A percentile compares a stretch with the other conserved stretches of the same genome.
Conservation (phyloP, 2,888 invertebrate genomes). For the Pseudoips prasinana region DNA sequence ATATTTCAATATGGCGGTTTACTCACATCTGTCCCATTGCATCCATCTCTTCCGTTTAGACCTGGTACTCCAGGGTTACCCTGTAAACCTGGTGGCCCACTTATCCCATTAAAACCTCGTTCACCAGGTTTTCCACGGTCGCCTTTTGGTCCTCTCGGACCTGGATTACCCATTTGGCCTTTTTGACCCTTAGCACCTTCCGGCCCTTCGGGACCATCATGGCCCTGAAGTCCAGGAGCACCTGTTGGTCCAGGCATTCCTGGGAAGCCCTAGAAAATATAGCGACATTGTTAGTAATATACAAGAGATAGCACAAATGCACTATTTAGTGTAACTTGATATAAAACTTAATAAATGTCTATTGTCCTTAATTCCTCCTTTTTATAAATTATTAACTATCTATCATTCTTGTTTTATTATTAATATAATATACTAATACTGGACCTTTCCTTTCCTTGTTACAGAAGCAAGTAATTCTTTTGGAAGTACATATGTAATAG, state of each 20-base stretch:
- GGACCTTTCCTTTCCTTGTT: no score
- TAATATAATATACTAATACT: no score
- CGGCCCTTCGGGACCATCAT: slow-evolving; percentile 92
- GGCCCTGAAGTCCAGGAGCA: slow-evolving; percentile 88
- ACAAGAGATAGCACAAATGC: background rate
- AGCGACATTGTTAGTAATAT: no score
- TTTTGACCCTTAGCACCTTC: slow-evolving; percentile 94
- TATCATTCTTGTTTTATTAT: no score
- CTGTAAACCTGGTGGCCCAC: slow-evolving; percentile 81
- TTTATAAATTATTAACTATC: no score
- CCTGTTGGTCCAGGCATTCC: slow-evolving; percentile 88
- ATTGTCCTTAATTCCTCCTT: no score
- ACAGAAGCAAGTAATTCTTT: no score
- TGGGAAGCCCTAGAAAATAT: slow-evolving; percentile 84
- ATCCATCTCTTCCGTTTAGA: slow-evolving; percentile 94
- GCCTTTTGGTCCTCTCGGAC: slow-evolving; percentile 91
- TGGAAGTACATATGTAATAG: no score
- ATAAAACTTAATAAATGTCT: no score
- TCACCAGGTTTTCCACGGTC: slow-evolving; percentile 93
- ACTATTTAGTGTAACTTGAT: background rate
- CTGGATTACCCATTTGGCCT: slow-evolving; percentile 92
- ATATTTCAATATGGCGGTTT: no score
- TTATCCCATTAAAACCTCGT: slow-evolving; percentile 87
- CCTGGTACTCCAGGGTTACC: slow-evolving; percentile 88
- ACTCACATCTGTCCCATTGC: slow-evolving; percentile 96